A percentile compares a stretch with the other conserved stretches of the same genome.
Conservation (phyloP, 2,113 vertebrate genomes). For the Aix galericulata region DNA sequence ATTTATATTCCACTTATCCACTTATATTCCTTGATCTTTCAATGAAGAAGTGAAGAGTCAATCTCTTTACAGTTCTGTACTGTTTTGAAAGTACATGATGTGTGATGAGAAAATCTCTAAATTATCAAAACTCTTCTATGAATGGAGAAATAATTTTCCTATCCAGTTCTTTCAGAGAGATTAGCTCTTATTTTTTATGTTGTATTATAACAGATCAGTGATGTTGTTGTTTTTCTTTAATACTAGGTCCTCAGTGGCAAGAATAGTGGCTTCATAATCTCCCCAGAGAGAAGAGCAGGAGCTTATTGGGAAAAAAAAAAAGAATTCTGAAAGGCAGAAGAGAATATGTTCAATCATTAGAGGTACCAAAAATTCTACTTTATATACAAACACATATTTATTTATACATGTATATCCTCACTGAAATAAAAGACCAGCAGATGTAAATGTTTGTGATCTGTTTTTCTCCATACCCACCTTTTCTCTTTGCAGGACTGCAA, state of each 20-base stretch:
- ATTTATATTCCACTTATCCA: neutral
- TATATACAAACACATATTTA: neutral
- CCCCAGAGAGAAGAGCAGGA: neutral
- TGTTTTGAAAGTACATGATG: neutral
- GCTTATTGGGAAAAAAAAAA: neutral
- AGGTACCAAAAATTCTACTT: neutral
- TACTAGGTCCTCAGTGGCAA: neutral
- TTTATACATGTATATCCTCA: neutral
- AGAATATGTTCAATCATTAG: neutral
- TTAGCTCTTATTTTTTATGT: neutral
- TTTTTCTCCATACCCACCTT: neutral
- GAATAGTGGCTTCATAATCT: neutral
- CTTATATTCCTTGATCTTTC: neutral
- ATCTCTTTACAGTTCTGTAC: neutral
- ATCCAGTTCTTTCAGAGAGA: neutral
- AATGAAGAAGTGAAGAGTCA: neutral
- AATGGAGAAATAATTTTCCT: neutral
- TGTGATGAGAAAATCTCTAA: neutral
- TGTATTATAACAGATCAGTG: neutral
- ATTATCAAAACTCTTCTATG: neutral
- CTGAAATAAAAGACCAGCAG: neutral
- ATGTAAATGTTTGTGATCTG: neutral
- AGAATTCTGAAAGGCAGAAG: neutral
- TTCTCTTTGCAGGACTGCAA: neutral
- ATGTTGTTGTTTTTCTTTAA: neutral